These are phyloP conservation scores for Drosophila longiperda DNA, from an alignment of 2,888 invertebrate genomes.

Conservation along the genomic window DNA sequence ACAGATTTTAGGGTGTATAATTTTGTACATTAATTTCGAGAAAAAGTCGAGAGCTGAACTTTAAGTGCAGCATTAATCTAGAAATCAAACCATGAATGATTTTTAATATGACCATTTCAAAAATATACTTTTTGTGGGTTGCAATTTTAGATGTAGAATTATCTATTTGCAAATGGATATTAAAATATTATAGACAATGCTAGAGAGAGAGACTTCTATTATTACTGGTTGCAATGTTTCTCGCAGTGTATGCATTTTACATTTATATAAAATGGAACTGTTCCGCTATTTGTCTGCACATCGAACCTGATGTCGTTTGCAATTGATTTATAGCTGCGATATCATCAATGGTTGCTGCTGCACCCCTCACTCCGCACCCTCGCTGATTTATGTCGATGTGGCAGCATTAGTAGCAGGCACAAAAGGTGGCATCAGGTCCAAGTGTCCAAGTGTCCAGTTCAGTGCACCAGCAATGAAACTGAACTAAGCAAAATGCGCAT, in stretches of 20 bases:
- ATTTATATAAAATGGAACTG: constrained; percentile 6
- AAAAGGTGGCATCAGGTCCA: constrained; percentile 55
- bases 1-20: too few species aligned
- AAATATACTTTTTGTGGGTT: neutral
- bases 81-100: neutral
- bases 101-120: neutral
- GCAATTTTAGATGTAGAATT: too few species aligned
- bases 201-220: neutral
- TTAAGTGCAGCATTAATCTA: neutral
- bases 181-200: neutral
- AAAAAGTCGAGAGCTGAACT: neutral
- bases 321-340: constrained; percentile 59
- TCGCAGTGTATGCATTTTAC: constrained; percentile 19
- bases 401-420: constrained; percentile 6
- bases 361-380: neutral
- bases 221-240: neutral
- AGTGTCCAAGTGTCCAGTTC: constrained; percentile 26
- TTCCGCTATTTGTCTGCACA: constrained; percentile 34
- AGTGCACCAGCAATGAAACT: constrained; percentile 42
- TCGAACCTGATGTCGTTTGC: constrained; percentile 60
- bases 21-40: neutral
- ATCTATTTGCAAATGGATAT: neutral
- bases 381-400: constrained; percentile 68
- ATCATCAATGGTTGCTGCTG: constrained; percentile 47
- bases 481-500: constrained; percentile 47